Conservation (phyloP, 1,140 invertebrate genomes). For the Drosophila carrolli region DNA sequence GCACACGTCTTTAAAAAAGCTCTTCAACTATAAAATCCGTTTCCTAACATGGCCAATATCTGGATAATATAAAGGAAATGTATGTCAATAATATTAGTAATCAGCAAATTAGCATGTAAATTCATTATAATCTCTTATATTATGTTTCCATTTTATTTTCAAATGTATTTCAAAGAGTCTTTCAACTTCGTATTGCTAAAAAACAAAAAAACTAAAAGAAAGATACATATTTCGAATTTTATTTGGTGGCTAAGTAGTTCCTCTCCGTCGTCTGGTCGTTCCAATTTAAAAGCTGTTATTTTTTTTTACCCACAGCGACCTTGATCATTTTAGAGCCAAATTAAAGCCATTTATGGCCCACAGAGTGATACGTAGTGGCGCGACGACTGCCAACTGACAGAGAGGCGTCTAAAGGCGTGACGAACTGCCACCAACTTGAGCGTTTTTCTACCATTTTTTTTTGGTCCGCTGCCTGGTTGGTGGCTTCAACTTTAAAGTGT, state of each 20-base stretch:
- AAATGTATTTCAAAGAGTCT: conserved; percentile 1
- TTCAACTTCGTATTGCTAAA: background rate
- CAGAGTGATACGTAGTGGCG: conserved; percentile 56
- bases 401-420: conserved; percentile 76
- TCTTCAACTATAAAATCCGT: no score
- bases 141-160: background rate
- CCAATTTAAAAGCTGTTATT: conserved; percentile 49
- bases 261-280: conserved; percentile 35
- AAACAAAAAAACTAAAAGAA: conserved; percentile 1
- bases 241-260: conserved; percentile 27
- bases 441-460: conserved; percentile 8
- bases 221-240: conserved; percentile 34
- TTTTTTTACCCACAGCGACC: conserved; percentile 31
- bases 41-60: no score
- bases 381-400: conserved; percentile 64
- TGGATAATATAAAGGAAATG: no score
- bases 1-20: no score
- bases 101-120: no score
- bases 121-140: no score
- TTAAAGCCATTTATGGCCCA: conserved; percentile 77
- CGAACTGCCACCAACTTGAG: conserved; percentile 72
- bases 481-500: conserved; percentile 66
- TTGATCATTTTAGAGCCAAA: conserved; percentile 61
- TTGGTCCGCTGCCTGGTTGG: conserved; percentile 10
- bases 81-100: no score